These are phyloP conservation scores for Scaptomyza pallida DNA, from an alignment of 1,140 invertebrate genomes.

Conservation along the genomic window DNA sequence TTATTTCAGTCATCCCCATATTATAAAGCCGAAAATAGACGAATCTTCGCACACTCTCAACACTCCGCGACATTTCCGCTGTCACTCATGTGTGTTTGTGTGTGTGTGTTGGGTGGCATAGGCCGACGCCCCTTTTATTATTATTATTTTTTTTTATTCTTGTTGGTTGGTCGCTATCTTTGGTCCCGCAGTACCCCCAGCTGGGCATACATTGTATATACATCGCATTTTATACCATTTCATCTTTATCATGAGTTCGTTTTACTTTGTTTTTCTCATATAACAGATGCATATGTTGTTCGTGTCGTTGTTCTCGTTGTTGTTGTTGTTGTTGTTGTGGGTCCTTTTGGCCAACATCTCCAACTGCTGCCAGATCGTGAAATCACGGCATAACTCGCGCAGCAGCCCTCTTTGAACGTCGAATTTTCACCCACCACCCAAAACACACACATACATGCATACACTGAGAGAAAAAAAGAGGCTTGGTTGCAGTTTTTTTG, in stretches of 20 bases:
- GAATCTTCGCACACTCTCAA: slow-evolving; percentile 44
- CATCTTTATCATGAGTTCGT: slow-evolving; percentile 61
- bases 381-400: slow-evolving; percentile 63
- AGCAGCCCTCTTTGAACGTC: slow-evolving; percentile 1
- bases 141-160: neutral
- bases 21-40: slow-evolving; percentile 30
- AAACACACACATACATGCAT: neutral
- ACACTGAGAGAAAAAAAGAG: slow-evolving; percentile 1
- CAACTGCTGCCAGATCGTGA: slow-evolving; percentile 49
- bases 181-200: slow-evolving; percentile 5
- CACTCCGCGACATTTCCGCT: slow-evolving; percentile 42
- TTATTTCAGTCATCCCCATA: neutral
- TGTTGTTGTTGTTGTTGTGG: slow-evolving; percentile 4
- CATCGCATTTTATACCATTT: slow-evolving; percentile 62
- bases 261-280: slow-evolving; percentile 32
- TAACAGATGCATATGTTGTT: neutral
- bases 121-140: slow-evolving; percentile 31
- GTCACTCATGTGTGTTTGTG: slow-evolving; percentile 35
- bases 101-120: slow-evolving; percentile 20
- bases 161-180: neutral
- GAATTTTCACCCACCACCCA: no score
- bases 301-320: slow-evolving; percentile 5
- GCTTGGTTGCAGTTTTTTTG: no score
- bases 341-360: slow-evolving; percentile 31
- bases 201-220: slow-evolving; percentile 25